Percentiles rank a stretch among this genome's conserved stretches.
Evolutionary conservation across 2,888 invertebrate species (phyloP).

Genomic region (Conomelus anceps): DNA sequence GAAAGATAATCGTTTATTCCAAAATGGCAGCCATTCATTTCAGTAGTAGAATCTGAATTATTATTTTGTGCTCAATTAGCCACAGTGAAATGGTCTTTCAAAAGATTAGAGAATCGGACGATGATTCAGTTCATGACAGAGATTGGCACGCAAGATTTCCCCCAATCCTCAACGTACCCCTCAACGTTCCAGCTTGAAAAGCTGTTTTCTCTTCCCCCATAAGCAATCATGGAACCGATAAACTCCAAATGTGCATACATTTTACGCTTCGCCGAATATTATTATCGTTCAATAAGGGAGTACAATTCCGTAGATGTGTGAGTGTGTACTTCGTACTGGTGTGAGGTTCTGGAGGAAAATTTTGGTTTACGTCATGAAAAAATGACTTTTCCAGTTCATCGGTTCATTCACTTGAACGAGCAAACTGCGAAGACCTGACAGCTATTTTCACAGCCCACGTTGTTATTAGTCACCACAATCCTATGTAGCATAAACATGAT

Average conservation of each 20-base stretch:
- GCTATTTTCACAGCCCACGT: background rate
- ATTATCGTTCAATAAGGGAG: background rate
- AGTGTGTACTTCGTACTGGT: background rate
- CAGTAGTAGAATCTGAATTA: background rate
- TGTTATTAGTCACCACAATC: background rate
- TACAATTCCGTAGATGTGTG: background rate
- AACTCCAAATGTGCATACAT: background rate
- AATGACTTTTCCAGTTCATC: background rate
- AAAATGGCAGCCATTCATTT: no score
- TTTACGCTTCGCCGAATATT: background rate
- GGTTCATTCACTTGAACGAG: background rate
- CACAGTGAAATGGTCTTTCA: background rate
- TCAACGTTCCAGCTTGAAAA: background rate
- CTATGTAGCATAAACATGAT: no score
- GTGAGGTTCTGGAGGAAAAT: background rate
- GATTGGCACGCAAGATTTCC: background rate
- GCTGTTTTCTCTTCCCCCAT: background rate
- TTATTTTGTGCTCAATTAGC: background rate
- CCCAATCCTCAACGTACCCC: background rate
- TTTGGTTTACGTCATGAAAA: background rate
- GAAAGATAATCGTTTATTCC: no score
- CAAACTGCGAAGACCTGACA: background rate
- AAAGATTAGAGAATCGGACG: background rate
- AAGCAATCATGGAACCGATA: background rate
- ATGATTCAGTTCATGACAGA: background rate